Percentiles rank a stretch among this genome's conserved stretches.
Evolutionary conservation across 2,113 vertebrate species (phyloP).

Genomic region (Apteryx mantelli): DNA sequence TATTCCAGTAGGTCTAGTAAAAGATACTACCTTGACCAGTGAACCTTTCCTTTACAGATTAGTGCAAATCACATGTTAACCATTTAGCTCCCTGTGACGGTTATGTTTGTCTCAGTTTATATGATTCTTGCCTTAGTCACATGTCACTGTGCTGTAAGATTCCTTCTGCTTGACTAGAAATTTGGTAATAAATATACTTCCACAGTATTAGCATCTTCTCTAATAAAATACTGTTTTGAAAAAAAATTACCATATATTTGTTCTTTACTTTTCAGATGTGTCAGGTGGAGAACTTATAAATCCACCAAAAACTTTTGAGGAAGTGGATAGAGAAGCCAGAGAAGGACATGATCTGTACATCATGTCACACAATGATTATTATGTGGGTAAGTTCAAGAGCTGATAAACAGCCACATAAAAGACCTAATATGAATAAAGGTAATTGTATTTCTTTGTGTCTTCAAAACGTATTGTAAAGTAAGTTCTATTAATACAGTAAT

Average conservation of each 20-base stretch:
- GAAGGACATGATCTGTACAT: conserved; percentile 80
- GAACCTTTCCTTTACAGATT: background rate
- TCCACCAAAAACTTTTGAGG: conserved; percentile 80
- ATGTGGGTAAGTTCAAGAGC: conserved; percentile 63
- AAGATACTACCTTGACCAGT: background rate
- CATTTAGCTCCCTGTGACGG: background rate
- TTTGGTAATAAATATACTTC: background rate
- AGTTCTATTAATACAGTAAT: no score
- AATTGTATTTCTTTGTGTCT: background rate
- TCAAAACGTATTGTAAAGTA: background rate
- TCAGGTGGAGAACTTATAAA: conserved; percentile 78
- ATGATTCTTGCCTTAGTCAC: background rate
- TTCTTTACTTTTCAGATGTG: conserved; percentile 56
- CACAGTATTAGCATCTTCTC: background rate
- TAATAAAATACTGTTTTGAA: background rate
- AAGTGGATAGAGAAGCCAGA: conserved; percentile 78
- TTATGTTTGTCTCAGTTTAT: background rate
- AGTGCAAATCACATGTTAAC: background rate
- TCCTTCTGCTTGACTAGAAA: background rate
- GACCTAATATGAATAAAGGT: background rate
- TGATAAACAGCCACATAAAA: background rate
- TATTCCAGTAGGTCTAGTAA: background rate
- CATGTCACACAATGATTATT: conserved; percentile 82
- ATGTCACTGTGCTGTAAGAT: background rate
- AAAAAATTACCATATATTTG: background rate